A percentile compares a stretch with the other conserved stretches of the same genome.
Evolutionary conservation across 2,888 invertebrate genomes (phyloP).

Genomic region (Epinotia brunnichana): DNA sequence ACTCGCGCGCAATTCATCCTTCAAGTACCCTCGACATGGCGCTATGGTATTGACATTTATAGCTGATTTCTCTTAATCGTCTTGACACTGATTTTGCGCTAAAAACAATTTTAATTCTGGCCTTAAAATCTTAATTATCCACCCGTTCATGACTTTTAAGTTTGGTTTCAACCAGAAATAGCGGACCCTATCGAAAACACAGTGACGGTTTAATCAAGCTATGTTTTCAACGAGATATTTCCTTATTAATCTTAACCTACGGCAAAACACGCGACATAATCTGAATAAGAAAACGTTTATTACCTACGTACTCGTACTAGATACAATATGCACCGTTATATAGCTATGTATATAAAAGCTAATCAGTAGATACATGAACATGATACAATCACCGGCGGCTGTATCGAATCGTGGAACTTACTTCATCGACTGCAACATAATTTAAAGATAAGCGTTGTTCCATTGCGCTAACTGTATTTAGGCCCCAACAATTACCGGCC

Average conservation of each 20-base stretch:
- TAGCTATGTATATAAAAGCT: too few species aligned
- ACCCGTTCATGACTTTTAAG: slow-evolving; percentile 19
- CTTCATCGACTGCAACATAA: slow-evolving; percentile 14
- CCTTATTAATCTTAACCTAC: background rate
- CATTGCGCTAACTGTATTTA: background rate
- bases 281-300: background rate
- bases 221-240: background rate
- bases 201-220: background rate
- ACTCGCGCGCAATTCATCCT: slow-evolving; percentile 34
- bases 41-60: slow-evolving; percentile 43
- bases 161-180: background rate
- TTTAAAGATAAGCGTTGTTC: slow-evolving; percentile 15
- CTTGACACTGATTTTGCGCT: slow-evolving; percentile 38
- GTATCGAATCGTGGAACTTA: slow-evolving; percentile 7
- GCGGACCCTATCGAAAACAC: background rate
- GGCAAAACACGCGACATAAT: background rate
- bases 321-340: slow-evolving; percentile 6
- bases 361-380: background rate
- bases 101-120: slow-evolving; percentile 10
- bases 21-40: slow-evolving; percentile 38
- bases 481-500: background rate
- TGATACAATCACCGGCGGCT: background rate
- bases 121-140: slow-evolving; percentile 20
- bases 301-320: background rate
- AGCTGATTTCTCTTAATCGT: slow-evolving; percentile 40